Conservation (phyloP, 1,140 invertebrate genomes). For the Penaeus indicus region DNA sequence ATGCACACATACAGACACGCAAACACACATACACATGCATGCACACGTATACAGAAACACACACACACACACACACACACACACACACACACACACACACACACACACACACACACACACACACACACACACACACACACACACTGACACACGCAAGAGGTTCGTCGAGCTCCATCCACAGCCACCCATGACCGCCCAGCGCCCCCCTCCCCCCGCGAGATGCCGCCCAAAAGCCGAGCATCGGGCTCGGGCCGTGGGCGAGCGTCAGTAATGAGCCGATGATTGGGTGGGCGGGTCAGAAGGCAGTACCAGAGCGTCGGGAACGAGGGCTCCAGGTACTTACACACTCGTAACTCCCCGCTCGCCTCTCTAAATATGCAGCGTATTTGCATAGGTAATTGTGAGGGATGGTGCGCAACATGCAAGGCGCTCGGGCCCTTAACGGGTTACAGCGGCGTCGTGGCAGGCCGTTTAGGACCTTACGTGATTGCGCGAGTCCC, state of each 20-base stretch:
- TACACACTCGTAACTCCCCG: slow-evolving; percentile 61
- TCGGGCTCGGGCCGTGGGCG: slow-evolving; percentile 29
- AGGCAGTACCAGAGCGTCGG: slow-evolving; percentile 59
- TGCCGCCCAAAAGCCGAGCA: neutral
- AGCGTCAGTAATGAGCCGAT: slow-evolving; percentile 39
- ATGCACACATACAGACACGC: too few relatives aligned
- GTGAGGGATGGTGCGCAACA: slow-evolving; percentile 60
- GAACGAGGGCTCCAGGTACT: slow-evolving; percentile 59
- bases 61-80: too few relatives aligned
- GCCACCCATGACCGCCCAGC: too few relatives aligned
- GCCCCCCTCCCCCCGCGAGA: too few relatives aligned
- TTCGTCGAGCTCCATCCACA: too few relatives aligned
- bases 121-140: too few relatives aligned
- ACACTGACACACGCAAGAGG: too few relatives aligned
- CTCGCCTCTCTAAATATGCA: slow-evolving; percentile 62
- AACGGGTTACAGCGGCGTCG: slow-evolving; percentile 44
- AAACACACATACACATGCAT: too few relatives aligned
- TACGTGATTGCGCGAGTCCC: neutral
- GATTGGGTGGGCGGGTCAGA: slow-evolving; percentile 54
- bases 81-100: too few relatives aligned
- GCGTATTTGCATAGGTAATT: slow-evolving; percentile 64
- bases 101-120: too few relatives aligned
- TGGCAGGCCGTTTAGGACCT: slow-evolving; percentile 55
- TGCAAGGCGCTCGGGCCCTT: slow-evolving; percentile 39
- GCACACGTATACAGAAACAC: too few relatives aligned